Percentiles rank a stretch among this genome's conserved stretches.
phyloP scores from a whole-genome alignment of 2,797 vertebrate genomes.

The Chloroceryle inda region DNA sequence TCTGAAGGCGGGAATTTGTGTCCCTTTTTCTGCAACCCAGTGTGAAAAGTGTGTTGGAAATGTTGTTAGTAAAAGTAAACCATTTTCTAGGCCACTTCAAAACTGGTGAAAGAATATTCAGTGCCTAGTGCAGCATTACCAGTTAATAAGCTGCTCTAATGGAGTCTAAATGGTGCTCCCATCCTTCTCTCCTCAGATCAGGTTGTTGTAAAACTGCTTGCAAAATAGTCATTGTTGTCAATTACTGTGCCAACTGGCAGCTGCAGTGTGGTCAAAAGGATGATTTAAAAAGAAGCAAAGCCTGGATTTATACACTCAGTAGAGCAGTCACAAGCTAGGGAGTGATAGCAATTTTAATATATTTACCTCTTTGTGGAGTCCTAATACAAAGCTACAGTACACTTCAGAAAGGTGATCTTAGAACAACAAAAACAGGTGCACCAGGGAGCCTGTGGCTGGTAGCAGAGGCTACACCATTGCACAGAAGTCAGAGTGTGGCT shows the following conservation, averaged over 20 bases:
- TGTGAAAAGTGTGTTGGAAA: neutral
- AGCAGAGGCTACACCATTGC: neutral
- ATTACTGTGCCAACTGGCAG: neutral
- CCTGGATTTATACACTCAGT: neutral
- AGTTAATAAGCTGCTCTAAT: neutral
- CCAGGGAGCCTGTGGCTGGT: neutral
- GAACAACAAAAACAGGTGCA: neutral
- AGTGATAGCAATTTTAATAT: neutral
- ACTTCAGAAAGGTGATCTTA: neutral
- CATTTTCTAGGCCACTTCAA: neutral
- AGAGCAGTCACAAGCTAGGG: neutral
- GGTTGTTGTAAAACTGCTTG: neutral
- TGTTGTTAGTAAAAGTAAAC: accelerated
- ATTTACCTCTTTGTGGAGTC: neutral
- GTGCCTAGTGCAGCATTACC: neutral
- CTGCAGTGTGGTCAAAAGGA: neutral
- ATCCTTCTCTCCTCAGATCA: neutral
- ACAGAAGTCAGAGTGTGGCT: neutral
- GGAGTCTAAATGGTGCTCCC: neutral
- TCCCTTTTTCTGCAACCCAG: neutral
- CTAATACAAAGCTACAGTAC: neutral
- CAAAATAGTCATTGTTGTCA: neutral
- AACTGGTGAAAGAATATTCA: neutral
- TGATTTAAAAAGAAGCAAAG: neutral
- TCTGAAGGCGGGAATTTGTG: neutral